phyloP scores from a whole-genome alignment of 92 coral and sea anemone species.

The Bergia puertoricense region DNA sequence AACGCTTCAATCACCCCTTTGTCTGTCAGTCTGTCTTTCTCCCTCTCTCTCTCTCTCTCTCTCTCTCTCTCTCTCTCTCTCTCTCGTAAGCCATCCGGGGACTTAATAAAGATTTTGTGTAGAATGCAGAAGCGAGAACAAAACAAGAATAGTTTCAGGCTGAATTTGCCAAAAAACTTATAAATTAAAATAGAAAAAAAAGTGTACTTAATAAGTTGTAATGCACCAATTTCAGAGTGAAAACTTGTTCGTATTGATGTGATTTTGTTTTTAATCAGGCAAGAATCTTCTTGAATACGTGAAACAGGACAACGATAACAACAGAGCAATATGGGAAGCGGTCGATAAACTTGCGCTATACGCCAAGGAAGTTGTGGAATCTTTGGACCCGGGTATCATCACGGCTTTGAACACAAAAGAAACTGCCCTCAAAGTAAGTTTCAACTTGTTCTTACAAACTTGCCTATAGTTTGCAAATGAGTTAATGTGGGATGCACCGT shows the following conservation, averaged over 20 bases:
- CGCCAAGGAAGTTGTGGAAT: not conserved
- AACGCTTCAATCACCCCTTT: too few relatives aligned
- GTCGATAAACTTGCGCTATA: not conserved
- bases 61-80: too few relatives aligned
- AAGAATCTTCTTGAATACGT: slow-evolving; percentile 26
- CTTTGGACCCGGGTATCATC: slow-evolving; percentile 7
- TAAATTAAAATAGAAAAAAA: too few relatives aligned
- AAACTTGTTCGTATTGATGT: not conserved
- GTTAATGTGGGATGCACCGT: not conserved
- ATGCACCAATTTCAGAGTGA: too few relatives aligned
- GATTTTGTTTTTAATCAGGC: not conserved
- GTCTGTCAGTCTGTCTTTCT: too few relatives aligned
- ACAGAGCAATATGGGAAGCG: slow-evolving; percentile 21
- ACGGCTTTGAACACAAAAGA: not conserved
- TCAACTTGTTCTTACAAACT: not conserved
- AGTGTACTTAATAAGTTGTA: too few relatives aligned
- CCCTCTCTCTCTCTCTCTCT: too few relatives aligned
- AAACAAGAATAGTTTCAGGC: too few relatives aligned
- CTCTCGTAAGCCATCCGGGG: too few relatives aligned
- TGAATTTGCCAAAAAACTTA: too few relatives aligned
- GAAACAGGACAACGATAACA: slow-evolving; percentile 21
- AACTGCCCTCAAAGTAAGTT: slow-evolving; percentile 14
- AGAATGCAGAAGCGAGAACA: too few relatives aligned
- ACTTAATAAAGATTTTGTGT: too few relatives aligned
- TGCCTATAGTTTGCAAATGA: not conserved